Evolutionary conservation across 2,797 vertebrate genomes (phyloP), one percentile per base, ranked within the genome.

Genomic region (Leptoclinus maculatus): DNA sequence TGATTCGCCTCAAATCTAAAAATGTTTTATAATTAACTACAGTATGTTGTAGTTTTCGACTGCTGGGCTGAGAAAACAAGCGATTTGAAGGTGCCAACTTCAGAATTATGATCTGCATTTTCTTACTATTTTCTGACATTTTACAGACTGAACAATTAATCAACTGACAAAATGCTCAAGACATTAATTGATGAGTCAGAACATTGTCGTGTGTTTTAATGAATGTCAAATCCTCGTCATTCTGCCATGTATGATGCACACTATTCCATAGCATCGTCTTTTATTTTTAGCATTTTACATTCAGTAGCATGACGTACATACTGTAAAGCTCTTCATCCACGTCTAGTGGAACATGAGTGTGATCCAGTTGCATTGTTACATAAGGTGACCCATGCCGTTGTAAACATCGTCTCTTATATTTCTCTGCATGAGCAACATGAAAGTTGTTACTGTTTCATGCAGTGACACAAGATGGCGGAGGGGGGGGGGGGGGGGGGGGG

Each of bases 301-400:
- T 27, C 39, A 63, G 38, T 19, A 65, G 59, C 79, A 87, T 76
- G 66, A 45, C 53, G 8, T 59, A 21, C 45, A n/a, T 59, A n/a
- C n/a, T n/a, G n/a, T n/a, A n/a, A 19, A 60, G 72, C 17, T 73
- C 51, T 13, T 68, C 63, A 70, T 66, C 21, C 21, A 12, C 36
- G 53, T 63, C 57, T 27, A 56, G 58, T 75, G 66, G 43, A 74
- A 72, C 82, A 79, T 81, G 75, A 79, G 58, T 75, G 78, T 71
- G 70, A 78, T 83, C 60, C 77, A 36, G 45, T 66, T 80, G 62
- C 71, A 76, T 66, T 83, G 76, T 79, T 80, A 71, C 56, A 71
- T 27, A 51, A 53, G 39, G 5, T 66, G 75, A 49, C 67, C 54
- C 62, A 3, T 65, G 45, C 17, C n/a, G 43, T 65, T 58, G 29